Base-by-base conservation (phyloP, 2,888 invertebrate genomes). In the Habrosyne pyritoides region DNA sequence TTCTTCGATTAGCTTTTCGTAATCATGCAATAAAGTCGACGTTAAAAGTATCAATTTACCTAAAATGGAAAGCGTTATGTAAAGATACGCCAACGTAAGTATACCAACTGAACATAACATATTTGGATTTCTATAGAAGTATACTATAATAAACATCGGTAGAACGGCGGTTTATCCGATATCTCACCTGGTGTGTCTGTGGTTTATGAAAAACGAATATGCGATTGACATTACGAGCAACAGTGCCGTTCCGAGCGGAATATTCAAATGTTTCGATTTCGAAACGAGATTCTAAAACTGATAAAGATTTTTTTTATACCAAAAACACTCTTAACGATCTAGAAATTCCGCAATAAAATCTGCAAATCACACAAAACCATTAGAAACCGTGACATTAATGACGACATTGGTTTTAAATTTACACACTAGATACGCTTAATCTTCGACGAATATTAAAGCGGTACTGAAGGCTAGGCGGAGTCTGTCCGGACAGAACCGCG, bases 301-400 rank as follows among this genome's bases (percentile, higher is more conserved):
- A 49, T 49, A 49, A 24, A 26, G 14, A 26, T 8, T 14, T 26
- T 49, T 49, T 63, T 63, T 58, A 63, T 60, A 64, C 54, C 1
- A 60, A 64, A n/a, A 57, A 64, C 56, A 54, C 57, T 64, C 65
- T 67, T 69, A 67, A 69, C 55, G 66, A 61, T 63, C 56, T 69
- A 64, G 59, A 67, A 67, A 67, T 67, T 68, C 64, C 49, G 62
- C 61, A 69, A 71, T 66, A 70, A 67, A 62, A 64, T 53, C 59
- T 30, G 59, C 60, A 64, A 72, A 68, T 65, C 56, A 58, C 61
- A 57, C 55, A 61, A 58, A 57, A 58, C 53, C 60, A 67, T 67
- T 73, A 67, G 61, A 59, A 22, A 62, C 33, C 21, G 56, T 66
- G 66, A 69, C 69, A 75, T 68, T 72, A 59, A 69, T 66, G 65